Base-by-base conservation (phyloP, 2,888 invertebrate genomes). In the Fragum sueziense region DNA sequence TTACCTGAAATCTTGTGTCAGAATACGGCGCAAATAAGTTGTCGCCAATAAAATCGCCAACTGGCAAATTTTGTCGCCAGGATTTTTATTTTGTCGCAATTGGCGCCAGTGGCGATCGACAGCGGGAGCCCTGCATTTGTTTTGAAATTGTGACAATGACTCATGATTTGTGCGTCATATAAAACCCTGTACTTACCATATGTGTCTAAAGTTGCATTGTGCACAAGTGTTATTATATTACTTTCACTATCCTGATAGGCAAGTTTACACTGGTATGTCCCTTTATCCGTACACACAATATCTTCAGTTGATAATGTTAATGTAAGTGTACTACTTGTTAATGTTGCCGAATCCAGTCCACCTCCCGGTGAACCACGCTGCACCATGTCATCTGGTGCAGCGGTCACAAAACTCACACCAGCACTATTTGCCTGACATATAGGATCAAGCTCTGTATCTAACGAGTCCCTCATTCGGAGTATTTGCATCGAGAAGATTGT, bases 111-210 rank as follows among this genome's bases (percentile, higher is more conserved):
- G n/a, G n/a, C n/a, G n/a, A n/a, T n/a, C n/a, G n/a, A n/a, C n/a
- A n/a, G n/a, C n/a, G n/a, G n/a, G n/a, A n/a, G n/a, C n/a, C n/a
- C n/a, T n/a, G n/a, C n/a, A n/a, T n/a, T n/a, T n/a, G n/a, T n/a
- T n/a, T n/a, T n/a, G n/a, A n/a, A n/a, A n/a, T n/a, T n/a, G n/a
- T n/a, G n/a, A n/a, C n/a, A n/a, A n/a, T n/a, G n/a, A n/a, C n/a
- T n/a, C n/a, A n/a, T n/a, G n/a, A n/a, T n/a, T n/a, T n/a, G n/a
- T n/a, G n/a, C n/a, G n/a, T n/a, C n/a, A n/a, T n/a, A n/a, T n/a
- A n/a, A n/a, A n/a, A n/a, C n/a, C n/a, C n/a, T n/a, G n/a, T n/a
- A 57, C 57, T 57, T 57, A 57, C 57, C 57, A 57, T 57, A 57
- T 27, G 25, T n/a, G n/a, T 22, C n/a, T 7, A 57, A 3, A 20